Evolutionary conservation across 2,797 vertebrate species (phyloP).

Genomic region (Neosalanx taihuensis): DNA sequence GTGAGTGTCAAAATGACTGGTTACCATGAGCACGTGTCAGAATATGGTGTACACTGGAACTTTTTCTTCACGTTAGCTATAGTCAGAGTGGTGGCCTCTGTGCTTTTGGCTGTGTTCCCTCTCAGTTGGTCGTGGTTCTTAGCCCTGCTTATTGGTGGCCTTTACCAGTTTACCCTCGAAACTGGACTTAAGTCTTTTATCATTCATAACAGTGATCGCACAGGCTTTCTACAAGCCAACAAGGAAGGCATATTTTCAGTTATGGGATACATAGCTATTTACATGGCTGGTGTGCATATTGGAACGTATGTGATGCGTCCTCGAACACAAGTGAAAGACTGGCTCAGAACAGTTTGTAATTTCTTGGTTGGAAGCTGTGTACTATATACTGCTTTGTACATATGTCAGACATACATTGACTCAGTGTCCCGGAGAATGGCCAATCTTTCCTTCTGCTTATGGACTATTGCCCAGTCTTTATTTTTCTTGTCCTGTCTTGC

Average conservation of each 20-base stretch:
- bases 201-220: slow-evolving; percentile 75
- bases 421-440: slow-evolving; percentile 87
- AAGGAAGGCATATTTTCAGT: slow-evolving; percentile 89
- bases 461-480: slow-evolving; percentile 83
- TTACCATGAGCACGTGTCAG: slow-evolving; percentile 90
- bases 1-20: slow-evolving; percentile 79
- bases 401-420: slow-evolving; percentile 71
- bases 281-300: slow-evolving; percentile 88
- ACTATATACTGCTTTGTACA: slow-evolving; percentile 66
- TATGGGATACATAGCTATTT: slow-evolving; percentile 83
- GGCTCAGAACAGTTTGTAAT: slow-evolving; percentile 64
- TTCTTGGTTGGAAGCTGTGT: slow-evolving; percentile 61
- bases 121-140: slow-evolving; percentile 72
- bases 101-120: slow-evolving; percentile 77
- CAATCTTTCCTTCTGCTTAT: slow-evolving; percentile 88
- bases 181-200: slow-evolving; percentile 81
- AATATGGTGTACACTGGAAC: slow-evolving; percentile 97
- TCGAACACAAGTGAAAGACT: slow-evolving; percentile 74
- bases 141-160: slow-evolving; percentile 67
- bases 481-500: slow-evolving; percentile 75
- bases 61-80: slow-evolving; percentile 93
- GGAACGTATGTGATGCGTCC: slow-evolving; percentile 79
- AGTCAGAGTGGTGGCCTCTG: slow-evolving; percentile 80
- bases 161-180: slow-evolving; percentile 82
- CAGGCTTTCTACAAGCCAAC: slow-evolving; percentile 86